phyloP scores from a whole-genome alignment of 2,888 invertebrate genomes.

The Stenchaetothrips biformis region DNA sequence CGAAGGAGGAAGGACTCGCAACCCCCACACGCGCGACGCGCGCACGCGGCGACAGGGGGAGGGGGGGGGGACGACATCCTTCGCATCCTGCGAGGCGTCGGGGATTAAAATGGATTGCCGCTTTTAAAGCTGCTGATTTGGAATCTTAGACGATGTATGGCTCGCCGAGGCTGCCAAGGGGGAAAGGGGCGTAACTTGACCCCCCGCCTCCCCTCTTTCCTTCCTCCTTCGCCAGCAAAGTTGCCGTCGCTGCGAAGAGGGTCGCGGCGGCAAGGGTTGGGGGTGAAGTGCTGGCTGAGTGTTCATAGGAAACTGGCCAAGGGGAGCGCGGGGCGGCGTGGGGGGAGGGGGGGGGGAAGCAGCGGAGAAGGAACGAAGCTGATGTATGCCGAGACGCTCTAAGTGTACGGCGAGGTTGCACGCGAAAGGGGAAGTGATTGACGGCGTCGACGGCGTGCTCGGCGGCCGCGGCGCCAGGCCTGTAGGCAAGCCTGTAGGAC shows the following conservation, averaged over 20 bases:
- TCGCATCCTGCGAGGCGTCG: not conserved
- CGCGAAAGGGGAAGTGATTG: not conserved
- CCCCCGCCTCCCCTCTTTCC: not conserved
- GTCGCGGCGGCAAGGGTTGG: not conserved
- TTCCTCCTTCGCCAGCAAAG: not conserved
- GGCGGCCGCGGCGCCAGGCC: no score
- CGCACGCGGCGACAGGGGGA: not conserved
- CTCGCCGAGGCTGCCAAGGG: slow-evolving; percentile 1
- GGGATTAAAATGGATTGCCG: slow-evolving; percentile 23
- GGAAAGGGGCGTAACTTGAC: slow-evolving; percentile 22
- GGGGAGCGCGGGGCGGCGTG: not conserved
- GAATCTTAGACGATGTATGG: slow-evolving; percentile 23
- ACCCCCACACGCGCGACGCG: not conserved
- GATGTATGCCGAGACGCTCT: slow-evolving; percentile 14
- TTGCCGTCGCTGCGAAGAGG: slow-evolving; percentile 1
- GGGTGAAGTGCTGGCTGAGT: no score
- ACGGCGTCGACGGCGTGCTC: not conserved
- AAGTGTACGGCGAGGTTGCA: not conserved
- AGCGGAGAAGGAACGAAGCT: not conserved
- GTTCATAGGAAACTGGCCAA: no score
- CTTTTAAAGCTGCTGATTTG: slow-evolving; percentile 25
- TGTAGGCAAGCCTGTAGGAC: no score
- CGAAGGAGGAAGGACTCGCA: not conserved
- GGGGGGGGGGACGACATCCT: not conserved
- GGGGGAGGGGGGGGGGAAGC: not conserved